phyloP scores from a whole-genome alignment of 2,113 vertebrate species.

The Neolamprologus modestus region DNA sequence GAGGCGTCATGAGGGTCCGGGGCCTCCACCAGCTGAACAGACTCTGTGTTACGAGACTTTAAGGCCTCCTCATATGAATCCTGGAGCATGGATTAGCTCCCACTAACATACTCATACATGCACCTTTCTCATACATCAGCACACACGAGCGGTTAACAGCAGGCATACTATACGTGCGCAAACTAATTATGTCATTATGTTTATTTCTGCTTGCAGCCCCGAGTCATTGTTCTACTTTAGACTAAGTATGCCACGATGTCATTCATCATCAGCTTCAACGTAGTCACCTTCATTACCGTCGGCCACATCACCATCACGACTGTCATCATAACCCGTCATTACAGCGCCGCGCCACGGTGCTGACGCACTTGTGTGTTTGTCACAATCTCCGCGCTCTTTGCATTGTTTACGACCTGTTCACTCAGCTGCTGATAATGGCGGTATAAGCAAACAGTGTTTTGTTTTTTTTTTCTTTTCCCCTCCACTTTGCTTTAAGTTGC shows the following conservation, averaged over 20 bases:
- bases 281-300: conserved; percentile 38
- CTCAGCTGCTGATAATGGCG: conserved; percentile 21
- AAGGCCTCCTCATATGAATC: background rate
- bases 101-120: background rate
- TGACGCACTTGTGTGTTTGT: background rate
- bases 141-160: background rate
- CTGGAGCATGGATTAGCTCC: background rate
- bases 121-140: background rate
- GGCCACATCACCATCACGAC: background rate
- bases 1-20: background rate
- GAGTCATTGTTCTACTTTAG: conserved; percentile 33
- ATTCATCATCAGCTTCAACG: conserved; percentile 43
- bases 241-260: conserved; percentile 47
- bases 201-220: conserved; percentile 42
- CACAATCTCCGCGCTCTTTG: background rate
- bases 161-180: background rate
- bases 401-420: conserved; percentile 13
- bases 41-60: background rate
- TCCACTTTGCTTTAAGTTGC: background rate
- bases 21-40: conserved; percentile 3
- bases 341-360: background rate
- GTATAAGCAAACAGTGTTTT: background rate
- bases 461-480: rapidly evolving
- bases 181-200: conserved; percentile 37
- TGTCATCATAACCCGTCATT: conserved; percentile 8